A percentile compares a stretch with the other conserved stretches of the same genome.
phyloP scores from a whole-genome alignment of 2,888 invertebrate genomes.

The Lasioglossum zephyrum region DNA sequence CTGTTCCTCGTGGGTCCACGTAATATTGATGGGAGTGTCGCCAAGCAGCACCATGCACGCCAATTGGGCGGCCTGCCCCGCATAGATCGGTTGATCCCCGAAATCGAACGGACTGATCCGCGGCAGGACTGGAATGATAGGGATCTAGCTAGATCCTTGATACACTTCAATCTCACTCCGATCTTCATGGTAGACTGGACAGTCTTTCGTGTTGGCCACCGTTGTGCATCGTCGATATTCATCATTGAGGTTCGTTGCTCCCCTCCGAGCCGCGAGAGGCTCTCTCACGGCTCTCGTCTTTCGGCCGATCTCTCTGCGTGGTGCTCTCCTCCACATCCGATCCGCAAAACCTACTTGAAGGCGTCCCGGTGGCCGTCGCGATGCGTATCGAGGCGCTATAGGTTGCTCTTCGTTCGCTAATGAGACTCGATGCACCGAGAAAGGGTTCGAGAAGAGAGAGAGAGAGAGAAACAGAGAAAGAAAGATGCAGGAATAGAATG shows the following conservation, averaged over 20 bases:
- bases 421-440: constrained; percentile 36
- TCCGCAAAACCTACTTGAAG: constrained; percentile 28
- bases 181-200: constrained; percentile 32
- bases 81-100: constrained; percentile 90
- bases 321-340: constrained; percentile 3
- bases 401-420: constrained; percentile 1
- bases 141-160: constrained; percentile 51
- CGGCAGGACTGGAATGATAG: constrained; percentile 89
- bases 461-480: constrained; percentile 37
- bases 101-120: constrained; percentile 93
- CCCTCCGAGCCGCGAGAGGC: constrained; percentile 14
- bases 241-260: constrained; percentile 25
- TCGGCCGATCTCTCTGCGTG: constrained; percentile 23
- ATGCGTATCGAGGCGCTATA: constrained; percentile 16
- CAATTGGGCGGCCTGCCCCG: constrained; percentile 92
- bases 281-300: constrained; percentile 45
- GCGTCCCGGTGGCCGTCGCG: constrained; percentile 1
- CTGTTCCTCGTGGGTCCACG: constrained; percentile 86
- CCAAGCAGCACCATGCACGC: constrained; percentile 88
- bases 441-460: constrained; percentile 4
- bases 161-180: neutral
- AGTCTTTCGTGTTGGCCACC: neutral
- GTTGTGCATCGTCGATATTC: constrained; percentile 12
- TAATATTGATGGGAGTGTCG: constrained; percentile 86
- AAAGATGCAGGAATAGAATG: constrained; percentile 4